Base-by-base conservation (phyloP, 2,113 vertebrate species). In the Mustelus asterias region DNA sequence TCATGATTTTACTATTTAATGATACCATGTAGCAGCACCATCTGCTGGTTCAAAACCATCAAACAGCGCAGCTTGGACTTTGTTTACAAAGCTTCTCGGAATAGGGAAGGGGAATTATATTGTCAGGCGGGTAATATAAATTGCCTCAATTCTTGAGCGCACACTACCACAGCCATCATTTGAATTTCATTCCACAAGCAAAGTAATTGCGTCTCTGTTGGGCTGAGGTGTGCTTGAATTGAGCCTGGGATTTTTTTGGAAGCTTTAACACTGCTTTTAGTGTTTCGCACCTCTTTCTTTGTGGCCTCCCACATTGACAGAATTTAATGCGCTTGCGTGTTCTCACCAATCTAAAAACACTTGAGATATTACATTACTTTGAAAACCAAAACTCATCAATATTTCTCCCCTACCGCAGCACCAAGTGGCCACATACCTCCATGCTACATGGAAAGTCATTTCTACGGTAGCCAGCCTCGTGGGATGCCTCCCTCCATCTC, bases 361-460 rank as follows among this genome's bases (percentile, higher is more conserved):
- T n/a, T n/a, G 58, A 33, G 6, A 6, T 20, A 8, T 41, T 48
- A 54, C 8, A 9, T 48, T 22, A 26, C 3, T 88, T 48, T 54
- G 7, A 48, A 86, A 86, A 26, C 48, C 83, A 48, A 1, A 86
- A 48, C 41, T 16, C 10, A 85, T 70, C 69, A 5, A 54, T 26
- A 48, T 54, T 88, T 22, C 54, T 54, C 41, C 89, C 1, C 60
- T 33, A 11, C 89, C 1, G 37, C 60, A 93, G 89, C 60, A 1
- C 89, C 89, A 93, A 33, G 89, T 65, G 60, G 89, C 29, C 89
- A 93, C 60, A 93, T 93, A 7, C 89, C 89, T 37, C 89, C 89
- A 20, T 93, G 89, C 14, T 93, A 93, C 89, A 18, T 93, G 89
- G 89, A 93, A n/a, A 93, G 89, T 18, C 89, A 93, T 93, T 93